phyloP scores from a whole-genome alignment of 2,888 invertebrate species.

The Leucoma salicis region DNA sequence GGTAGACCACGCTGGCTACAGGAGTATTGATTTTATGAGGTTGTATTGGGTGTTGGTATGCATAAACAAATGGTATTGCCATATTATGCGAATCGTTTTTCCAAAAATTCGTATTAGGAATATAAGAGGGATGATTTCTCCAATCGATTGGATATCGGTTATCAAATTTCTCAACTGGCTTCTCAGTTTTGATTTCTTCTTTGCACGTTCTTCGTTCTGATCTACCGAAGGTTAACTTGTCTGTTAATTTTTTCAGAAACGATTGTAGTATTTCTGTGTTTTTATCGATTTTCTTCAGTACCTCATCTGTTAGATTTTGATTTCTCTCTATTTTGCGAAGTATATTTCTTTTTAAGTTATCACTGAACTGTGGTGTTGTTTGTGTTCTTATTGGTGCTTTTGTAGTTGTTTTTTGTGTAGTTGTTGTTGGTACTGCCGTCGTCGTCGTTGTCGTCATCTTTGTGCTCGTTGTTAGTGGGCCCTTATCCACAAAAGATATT shows the following conservation, averaged over 20 bases:
- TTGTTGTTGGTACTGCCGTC: background rate
- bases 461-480: constrained; percentile 7
- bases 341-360: constrained; percentile 29
- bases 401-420: constrained; percentile 6
- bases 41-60: constrained; percentile 38
- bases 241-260: constrained; percentile 52
- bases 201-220: background rate
- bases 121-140: constrained; percentile 3
- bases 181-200: background rate
- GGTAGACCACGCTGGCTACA: constrained; percentile 43
- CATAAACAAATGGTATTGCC: constrained; percentile 49
- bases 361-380: constrained; percentile 8
- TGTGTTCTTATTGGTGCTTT: constrained; percentile 8
- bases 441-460: constrained; percentile 6
- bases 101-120: constrained; percentile 8
- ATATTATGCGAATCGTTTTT: constrained; percentile 34
- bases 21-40: constrained; percentile 25
- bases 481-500: constrained; percentile 17
- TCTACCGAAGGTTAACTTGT: constrained; percentile 20
- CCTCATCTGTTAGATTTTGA: constrained; percentile 55
- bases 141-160: constrained; percentile 3
- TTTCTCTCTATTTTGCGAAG: constrained; percentile 47
- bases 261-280: constrained; percentile 57
- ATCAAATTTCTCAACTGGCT: background rate
- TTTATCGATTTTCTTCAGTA: constrained; percentile 58